These are phyloP conservation scores for Acropternis orthonyx DNA, from an alignment of 2,797 vertebrate species.

Conservation along the genomic window DNA sequence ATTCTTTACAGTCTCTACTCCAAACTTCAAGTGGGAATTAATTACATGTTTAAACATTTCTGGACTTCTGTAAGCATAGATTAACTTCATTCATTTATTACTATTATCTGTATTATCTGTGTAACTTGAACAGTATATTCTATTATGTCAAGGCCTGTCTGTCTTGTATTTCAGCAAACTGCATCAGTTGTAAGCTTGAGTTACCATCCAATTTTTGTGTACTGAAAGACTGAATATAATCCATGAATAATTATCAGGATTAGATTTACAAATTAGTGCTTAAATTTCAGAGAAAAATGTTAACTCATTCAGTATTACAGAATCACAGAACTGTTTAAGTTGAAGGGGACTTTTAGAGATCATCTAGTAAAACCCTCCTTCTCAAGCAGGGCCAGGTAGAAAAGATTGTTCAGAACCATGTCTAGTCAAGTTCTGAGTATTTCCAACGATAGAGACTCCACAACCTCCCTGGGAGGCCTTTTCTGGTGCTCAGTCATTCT, in stretches of 20 bases:
- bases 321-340: neutral
- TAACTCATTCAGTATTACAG: neutral
- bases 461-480: neutral
- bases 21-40: neutral
- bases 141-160: fast-evolving
- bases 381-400: neutral
- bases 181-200: neutral
- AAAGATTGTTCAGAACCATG: neutral
- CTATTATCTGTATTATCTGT: neutral
- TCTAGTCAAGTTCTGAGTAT: neutral
- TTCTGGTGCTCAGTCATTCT: neutral
- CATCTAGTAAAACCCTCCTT: neutral
- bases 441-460: neutral
- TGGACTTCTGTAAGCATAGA: neutral
- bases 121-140: neutral
- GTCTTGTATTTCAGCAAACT: neutral
- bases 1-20: neutral
- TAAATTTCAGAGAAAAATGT: neutral
- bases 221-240: neutral
- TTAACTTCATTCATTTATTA: neutral
- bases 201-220: neutral
- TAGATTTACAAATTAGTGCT: neutral
- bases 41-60: neutral
- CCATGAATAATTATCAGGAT: neutral
- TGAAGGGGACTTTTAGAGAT: neutral